A percentile compares a stretch with the other conserved stretches of the same genome.
phyloP scores from a whole-genome alignment of 2,888 invertebrate species.

The Adelognathus sp. region DNA sequence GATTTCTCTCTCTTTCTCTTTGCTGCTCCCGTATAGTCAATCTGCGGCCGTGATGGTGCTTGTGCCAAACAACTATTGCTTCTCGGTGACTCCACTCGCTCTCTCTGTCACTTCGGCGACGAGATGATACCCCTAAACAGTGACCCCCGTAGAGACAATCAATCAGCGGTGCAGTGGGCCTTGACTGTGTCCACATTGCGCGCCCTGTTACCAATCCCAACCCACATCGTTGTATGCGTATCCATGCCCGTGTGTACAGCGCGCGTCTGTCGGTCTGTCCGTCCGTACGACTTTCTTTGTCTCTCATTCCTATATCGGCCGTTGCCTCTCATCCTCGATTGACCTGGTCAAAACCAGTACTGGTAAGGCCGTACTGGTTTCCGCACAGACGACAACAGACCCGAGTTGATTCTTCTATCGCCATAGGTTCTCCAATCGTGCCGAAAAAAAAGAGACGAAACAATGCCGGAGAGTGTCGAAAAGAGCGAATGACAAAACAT shows the following conservation, averaged over 20 bases:
- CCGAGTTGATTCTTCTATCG: neutral
- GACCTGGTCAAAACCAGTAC: neutral
- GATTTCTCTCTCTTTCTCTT: slow-evolving; percentile 11
- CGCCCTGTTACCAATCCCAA: slow-evolving; percentile 62
- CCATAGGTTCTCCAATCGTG: neutral
- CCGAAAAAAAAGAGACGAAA: neutral
- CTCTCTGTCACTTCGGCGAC: no score
- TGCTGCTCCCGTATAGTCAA: neutral
- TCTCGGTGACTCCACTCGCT: slow-evolving; percentile 62
- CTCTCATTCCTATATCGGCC: neutral
- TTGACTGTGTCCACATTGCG: slow-evolving; percentile 81
- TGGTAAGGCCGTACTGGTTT: neutral
- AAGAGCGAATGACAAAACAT: neutral
- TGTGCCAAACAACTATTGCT: slow-evolving; percentile 33
- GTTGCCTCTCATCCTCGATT: neutral
- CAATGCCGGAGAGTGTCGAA: neutral
- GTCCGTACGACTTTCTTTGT: slow-evolving; percentile 12
- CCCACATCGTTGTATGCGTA: slow-evolving; percentile 26
- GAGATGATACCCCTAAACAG: slow-evolving; percentile 79
- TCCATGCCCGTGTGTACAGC: slow-evolving; percentile 58
- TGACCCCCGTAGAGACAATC: slow-evolving; percentile 78
- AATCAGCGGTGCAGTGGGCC: slow-evolving; percentile 80
- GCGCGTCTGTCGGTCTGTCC: slow-evolving; percentile 27
- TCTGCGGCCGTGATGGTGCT: slow-evolving; percentile 38
- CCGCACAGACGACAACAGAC: neutral